These are phyloP conservation scores for Brachionus rotundiformis DNA, from an alignment of 1,140 invertebrate species.

Conservation along the genomic window DNA sequence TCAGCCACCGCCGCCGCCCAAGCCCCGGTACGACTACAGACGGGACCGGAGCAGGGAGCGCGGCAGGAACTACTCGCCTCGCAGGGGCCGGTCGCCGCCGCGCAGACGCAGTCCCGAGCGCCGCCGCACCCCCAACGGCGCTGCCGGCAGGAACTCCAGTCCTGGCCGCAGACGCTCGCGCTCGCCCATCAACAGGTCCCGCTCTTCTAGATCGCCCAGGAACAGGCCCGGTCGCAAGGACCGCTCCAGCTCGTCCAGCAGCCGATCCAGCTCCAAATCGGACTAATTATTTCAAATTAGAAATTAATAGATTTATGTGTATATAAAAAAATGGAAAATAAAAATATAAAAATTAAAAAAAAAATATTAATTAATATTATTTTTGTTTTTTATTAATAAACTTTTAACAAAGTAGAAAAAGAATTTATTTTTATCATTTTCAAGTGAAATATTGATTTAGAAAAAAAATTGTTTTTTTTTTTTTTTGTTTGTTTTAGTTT, in stretches of 20 bases:
- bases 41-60: constrained; percentile 18
- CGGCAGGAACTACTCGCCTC: constrained; percentile 29
- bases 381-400: constrained; percentile 27
- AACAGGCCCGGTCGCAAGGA: neutral
- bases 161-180: neutral
- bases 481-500: neutral
- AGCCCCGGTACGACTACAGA: neutral
- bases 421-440: too few relatives aligned
- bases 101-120: neutral
- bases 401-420: neutral
- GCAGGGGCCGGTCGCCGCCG: constrained; percentile 22
- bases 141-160: neutral
- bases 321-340: too few relatives aligned
- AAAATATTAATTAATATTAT: neutral
- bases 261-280: neutral
- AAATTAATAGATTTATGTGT: neutral
- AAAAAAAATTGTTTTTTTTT: too few relatives aligned
- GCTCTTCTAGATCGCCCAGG: neutral
- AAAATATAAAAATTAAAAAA: neutral
- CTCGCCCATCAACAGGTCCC: neutral
- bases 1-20: constrained; percentile 70
- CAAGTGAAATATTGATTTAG: too few relatives aligned
- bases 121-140: neutral
- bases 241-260: neutral
- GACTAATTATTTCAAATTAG: constrained; percentile 1